phyloP scores from a whole-genome alignment of 2,797 vertebrate genomes.

The Apogon talboti region DNA sequence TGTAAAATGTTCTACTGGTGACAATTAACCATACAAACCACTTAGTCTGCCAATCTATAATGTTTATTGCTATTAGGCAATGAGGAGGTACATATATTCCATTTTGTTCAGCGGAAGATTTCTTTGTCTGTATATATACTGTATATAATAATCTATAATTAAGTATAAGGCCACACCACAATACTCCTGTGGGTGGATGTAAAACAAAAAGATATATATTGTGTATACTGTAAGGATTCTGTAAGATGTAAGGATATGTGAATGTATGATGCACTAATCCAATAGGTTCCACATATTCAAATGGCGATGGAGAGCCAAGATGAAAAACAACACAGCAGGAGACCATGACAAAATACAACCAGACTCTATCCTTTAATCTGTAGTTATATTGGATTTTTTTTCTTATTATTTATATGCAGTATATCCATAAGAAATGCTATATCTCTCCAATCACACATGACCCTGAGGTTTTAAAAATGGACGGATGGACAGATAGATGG shows the following conservation, averaged over 20 bases:
- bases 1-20: too few species aligned
- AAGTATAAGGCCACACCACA: background rate
- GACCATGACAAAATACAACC: background rate
- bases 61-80: background rate
- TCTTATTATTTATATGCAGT: background rate
- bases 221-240: background rate
- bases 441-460: background rate
- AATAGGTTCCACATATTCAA: background rate
- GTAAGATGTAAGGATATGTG: too few species aligned
- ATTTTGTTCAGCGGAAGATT: background rate
- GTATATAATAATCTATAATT: background rate
- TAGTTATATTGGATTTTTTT: too few species aligned
- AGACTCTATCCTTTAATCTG: background rate
- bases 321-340: background rate
- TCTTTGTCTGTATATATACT: background rate
- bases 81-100: background rate
- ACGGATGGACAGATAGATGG: background rate
- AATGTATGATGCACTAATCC: background rate
- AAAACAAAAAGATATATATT: background rate
- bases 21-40: too few species aligned
- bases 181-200: too few species aligned
- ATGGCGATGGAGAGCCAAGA: background rate
- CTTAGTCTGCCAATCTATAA: background rate
- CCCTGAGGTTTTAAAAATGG: background rate
- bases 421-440: background rate